A percentile compares a stretch with the other conserved stretches of the same genome.
Evolutionary conservation across 2,797 vertebrate genomes (phyloP).

Genomic region (Yasuhikotakia modesta): DNA sequence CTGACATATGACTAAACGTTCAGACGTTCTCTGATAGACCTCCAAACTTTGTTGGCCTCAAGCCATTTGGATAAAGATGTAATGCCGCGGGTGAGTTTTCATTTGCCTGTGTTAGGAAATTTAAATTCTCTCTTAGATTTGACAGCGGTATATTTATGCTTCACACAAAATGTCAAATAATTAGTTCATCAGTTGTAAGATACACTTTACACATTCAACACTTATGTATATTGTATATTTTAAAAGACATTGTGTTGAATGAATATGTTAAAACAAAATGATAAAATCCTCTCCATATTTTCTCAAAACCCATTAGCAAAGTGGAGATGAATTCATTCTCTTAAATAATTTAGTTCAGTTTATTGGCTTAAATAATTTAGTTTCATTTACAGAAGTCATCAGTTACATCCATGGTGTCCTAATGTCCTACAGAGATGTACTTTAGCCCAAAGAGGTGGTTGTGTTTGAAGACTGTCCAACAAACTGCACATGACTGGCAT

Average conservation of each 20-base stretch:
- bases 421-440: background rate
- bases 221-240: background rate
- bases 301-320: background rate
- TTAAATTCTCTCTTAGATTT: background rate
- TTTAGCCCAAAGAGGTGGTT: background rate
- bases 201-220: background rate
- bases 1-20: background rate
- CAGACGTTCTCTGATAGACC: background rate
- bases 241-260: background rate
- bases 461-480: background rate
- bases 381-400: background rate
- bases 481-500: background rate
- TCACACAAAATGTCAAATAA: no score
- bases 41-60: background rate
- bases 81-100: background rate
- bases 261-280: background rate
- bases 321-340: background rate
- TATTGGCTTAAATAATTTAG: slow-evolving; percentile 23
- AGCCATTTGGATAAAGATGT: background rate
- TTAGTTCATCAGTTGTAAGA: no score
- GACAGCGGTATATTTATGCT: background rate
- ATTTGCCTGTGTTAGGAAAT: background rate
- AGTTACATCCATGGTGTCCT: background rate
- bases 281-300: background rate
- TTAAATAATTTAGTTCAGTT: slow-evolving; percentile 9